phyloP scores from a whole-genome alignment of 1,140 invertebrate species.

The Bombus haemorrhoidalis region DNA sequence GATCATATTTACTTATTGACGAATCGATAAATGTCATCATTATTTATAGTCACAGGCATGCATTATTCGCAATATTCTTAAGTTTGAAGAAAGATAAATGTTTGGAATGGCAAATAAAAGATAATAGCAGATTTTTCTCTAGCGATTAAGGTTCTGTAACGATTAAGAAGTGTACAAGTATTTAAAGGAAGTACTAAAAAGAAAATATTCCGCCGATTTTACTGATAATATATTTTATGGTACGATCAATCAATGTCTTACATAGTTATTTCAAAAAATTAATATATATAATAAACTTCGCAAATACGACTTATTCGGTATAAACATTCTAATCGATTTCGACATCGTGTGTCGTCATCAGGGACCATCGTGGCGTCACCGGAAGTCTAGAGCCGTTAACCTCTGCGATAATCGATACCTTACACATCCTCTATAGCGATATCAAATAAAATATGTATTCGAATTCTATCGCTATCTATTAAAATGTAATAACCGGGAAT shows the following conservation, averaged over 20 bases:
- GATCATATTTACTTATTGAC: no score
- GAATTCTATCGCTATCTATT: background rate
- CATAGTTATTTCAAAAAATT: background rate
- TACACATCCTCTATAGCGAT: no score
- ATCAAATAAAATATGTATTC: background rate
- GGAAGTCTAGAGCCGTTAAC: background rate
- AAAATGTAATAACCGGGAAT: background rate
- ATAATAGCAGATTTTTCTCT: no score
- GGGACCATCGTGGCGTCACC: background rate
- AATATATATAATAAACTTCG: background rate
- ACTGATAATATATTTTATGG: background rate
- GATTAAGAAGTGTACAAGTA: no score
- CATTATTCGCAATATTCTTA: no score
- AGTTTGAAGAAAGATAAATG: no score
- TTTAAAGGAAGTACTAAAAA: no score
- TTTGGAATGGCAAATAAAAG: no score
- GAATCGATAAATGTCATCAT: no score
- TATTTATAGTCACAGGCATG: no score
- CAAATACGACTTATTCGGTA: background rate
- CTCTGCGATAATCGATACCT: background rate
- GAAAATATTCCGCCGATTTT: no score
- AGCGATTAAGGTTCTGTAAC: no score
- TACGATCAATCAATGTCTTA: background rate
- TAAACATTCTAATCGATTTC: background rate
- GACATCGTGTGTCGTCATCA: background rate